Base-by-base conservation (phyloP, 37 sponge, comb jelly and placozoan genomes). In the Ephydatia muelleri region DNA sequence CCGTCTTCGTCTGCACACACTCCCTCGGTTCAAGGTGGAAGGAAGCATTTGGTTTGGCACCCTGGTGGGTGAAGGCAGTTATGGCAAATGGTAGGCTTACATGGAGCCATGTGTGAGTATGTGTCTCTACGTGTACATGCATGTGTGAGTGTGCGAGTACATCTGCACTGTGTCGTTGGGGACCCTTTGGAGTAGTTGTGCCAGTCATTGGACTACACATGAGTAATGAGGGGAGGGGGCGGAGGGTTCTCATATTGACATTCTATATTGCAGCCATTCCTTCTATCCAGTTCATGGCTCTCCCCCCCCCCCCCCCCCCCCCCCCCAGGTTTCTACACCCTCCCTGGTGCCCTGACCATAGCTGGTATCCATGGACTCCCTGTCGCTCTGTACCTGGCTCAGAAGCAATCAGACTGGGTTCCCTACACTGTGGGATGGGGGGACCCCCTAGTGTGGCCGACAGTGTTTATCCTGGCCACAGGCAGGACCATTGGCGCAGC, bases 1-100 rank as follows among this genome's bases (percentile, higher is more conserved):
- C 74, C 14, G 88, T 88, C 57, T 92, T 92, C 82, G 89, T 88
- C 12, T 83, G 92, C 68, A 92, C 92, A 0, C 92, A 92, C 57
- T 80, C 84, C 0, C 67, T 77, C 0, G 92, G 92, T 35, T 27
- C 71, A 36, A 27, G 49, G 35, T 92, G 92, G 92, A 92, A 92
- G 79, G 71, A 76, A 0, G 73, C 85, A 19, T 92, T 92, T 74
- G 89, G 75, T 6, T 68, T 48, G 21, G 88, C 92, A 72, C 92
- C 92, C 4, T 80, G 72, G 78, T 88, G 88, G 88, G 92, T 88
- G 49, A 92, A 88, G 64, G 34, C 66, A n/a, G 88, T 88, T 38
- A 92, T 92, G 92, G 92, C 84, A 12, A 88, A 92, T 78, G 92
- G 92, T 92, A 36, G 37, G 88, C 67, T 22, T 34, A 2, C 25